Base-by-base conservation (phyloP, 2,797 vertebrate genomes). In the Gymnoscopelus microlampas region DNA sequence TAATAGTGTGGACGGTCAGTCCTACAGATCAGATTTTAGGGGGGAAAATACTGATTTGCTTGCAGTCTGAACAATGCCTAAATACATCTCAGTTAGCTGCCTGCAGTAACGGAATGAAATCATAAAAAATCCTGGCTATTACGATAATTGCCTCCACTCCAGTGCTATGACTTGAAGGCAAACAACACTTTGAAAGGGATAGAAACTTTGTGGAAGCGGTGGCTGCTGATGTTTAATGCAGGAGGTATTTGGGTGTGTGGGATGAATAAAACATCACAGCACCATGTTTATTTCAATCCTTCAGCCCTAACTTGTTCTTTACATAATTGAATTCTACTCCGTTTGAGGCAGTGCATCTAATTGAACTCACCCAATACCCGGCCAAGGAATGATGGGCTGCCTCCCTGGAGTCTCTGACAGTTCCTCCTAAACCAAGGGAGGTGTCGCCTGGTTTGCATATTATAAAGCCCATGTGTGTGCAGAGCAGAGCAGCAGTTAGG, bases 211-310 rank as follows among this genome's bases (percentile, higher is more conserved):
- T 66, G 54, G 59, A 71, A 76, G 68, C 70, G 71, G 12, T 66
- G 76, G 76, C 82, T 73, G 78, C 69, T 78, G 66, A 35, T 89
- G 81, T 82, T 89, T 85, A 87, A 88, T 88, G 85, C 86, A 81
- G 76, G 76, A 82, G 78, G 83, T 80, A 83, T 89, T 87, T 86
- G 76, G 65, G 73, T 69, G 72, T 75, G 79, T 70, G 80, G 56
- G 79, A 90, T 91, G 89, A 91, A 90, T 91, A 88, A 92, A 91
- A 91, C 85, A 90, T 91, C 69, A 19, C 68, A 72, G 76, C 80
- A 83, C 77, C 83, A 88, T 88, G 87, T 91, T 92, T 88, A 86
- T 89, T 87, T 88, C 88, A 85, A 88, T 88, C 87, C 85, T 75
- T 86, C 83, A 83, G 77, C 85, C 84, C 66, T 87, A 89, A 90